Evolutionary conservation across 2,797 vertebrate species (phyloP), one percentile per base, ranked within the genome.

Genomic region (Brachymystax lenok): DNA sequence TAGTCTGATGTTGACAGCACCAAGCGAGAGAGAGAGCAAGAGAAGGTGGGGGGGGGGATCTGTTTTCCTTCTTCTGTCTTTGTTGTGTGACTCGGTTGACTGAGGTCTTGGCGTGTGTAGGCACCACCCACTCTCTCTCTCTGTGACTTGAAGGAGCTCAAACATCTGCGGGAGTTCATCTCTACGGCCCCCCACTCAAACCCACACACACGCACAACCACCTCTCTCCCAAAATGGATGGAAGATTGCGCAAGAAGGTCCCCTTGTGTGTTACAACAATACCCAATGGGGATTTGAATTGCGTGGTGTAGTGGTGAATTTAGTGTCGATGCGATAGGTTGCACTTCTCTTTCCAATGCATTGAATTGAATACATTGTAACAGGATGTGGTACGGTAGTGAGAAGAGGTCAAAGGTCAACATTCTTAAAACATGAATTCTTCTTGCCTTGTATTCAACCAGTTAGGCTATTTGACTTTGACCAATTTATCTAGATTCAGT

Each of bases 121-220:
- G 52, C 19, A 71, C 50, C 61, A 50, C 75, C 69, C 74, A 76
- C 59, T 40, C 35, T 40, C 35, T 40, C 35, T 40, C 35, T 40
- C 35, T 40, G 7, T 24, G 46, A 24, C 13, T 24, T 71, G 69
- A 71, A 71, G 52, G 69, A 71, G 69, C 40, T 51, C 21, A 71
- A 71, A 68, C 56, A 51, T 71, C 79, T 71, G 24, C 7, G 21
- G 30, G 21, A 21, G 59, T 61, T 61, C 2, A 24, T 40, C 7
- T 40, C 35, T 40, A 40, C 7, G 8, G 35, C 35, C 8, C 35
- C 35, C 7, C 35, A 7, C 2, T 40, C 35, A 40, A 40, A 40
- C 35, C 7, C 35, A 40, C 35, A 35, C 54, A 59, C 71, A 56
- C 17, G 52, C 33, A 35, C 30, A 33, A 5, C 7, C 30, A 33